Evolutionary conservation across 2,888 invertebrate species (phyloP).

Genomic region (Meiosimyza platycephala): DNA sequence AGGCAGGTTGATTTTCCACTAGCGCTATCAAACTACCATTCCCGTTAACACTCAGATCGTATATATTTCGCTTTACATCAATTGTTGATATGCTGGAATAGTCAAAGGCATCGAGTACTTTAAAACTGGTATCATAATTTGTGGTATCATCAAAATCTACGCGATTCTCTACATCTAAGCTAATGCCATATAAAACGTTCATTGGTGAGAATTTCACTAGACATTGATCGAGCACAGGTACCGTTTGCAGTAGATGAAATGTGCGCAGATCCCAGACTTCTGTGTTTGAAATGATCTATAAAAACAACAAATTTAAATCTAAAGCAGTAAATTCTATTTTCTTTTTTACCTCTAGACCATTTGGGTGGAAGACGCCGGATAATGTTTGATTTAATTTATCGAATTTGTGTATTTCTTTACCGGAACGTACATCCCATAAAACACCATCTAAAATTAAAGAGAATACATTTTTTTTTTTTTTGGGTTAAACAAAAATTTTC

Average conservation of each 20-base stretch:
- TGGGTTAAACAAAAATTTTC: not conserved
- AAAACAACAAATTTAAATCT: conserved; percentile 32
- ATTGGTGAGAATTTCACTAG: conserved; percentile 87
- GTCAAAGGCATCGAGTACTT: conserved; percentile 93
- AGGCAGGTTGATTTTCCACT: conserved; percentile 89
- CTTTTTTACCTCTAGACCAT: conserved; percentile 83
- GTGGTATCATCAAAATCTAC: conserved; percentile 78
- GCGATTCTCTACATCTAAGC: conserved; percentile 78
- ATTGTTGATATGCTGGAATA: conserved; percentile 95
- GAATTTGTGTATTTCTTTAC: conserved; percentile 93
- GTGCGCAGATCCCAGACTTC: conserved; percentile 99
- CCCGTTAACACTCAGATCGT: conserved; percentile 84
- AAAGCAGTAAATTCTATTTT: not conserved
- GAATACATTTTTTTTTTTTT: not conserved
- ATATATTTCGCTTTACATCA: conserved; percentile 91
- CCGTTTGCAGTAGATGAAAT: conserved; percentile 92
- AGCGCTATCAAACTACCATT: conserved; percentile 89
- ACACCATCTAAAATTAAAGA: conserved; percentile 80
- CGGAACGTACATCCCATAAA: conserved; percentile 90
- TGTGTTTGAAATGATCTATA: conserved; percentile 91
- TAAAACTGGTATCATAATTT: conserved; percentile 91
- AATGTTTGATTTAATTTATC: conserved; percentile 96
- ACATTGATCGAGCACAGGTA: conserved; percentile 92
- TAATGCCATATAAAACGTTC: conserved; percentile 88
- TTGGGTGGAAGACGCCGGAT: conserved; percentile 96